Conservation (phyloP, 2,888 invertebrate species). For the Ophion obscuratus region DNA sequence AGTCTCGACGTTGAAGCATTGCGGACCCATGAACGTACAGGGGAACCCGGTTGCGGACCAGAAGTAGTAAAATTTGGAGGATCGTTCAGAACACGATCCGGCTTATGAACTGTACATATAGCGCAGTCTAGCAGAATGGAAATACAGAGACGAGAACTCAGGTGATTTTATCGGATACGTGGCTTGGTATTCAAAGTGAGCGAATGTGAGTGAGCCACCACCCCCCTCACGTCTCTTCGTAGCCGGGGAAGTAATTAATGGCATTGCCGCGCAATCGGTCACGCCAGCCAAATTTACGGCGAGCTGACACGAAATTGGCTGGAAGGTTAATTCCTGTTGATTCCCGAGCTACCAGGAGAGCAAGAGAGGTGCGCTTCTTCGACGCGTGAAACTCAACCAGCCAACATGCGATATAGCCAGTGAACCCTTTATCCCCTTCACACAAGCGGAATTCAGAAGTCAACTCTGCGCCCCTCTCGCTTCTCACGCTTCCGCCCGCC, state of each 20-base stretch:
- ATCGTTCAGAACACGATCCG: background rate
- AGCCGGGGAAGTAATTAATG: constrained; percentile 64
- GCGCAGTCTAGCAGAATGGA: too few relatives aligned
- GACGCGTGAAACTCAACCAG: constrained; percentile 63
- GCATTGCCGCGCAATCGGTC: constrained; percentile 68
- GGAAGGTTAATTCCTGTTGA: constrained; percentile 69
- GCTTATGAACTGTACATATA: constrained; percentile 7
- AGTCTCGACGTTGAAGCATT: background rate
- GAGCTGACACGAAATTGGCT: constrained; percentile 68
- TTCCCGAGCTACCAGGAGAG: constrained; percentile 52
- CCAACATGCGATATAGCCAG: constrained; percentile 56
- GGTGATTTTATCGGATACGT: constrained; percentile 53
- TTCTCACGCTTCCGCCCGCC: constrained; percentile 1
- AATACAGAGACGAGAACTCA: constrained; percentile 48
- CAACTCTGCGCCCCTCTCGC: constrained; percentile 7
- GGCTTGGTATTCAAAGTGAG: constrained; percentile 23
- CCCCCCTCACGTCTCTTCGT: constrained; percentile 17
- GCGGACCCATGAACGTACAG: background rate
- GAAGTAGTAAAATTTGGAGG: constrained; percentile 8
- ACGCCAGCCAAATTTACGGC: constrained; percentile 66
- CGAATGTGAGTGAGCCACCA: constrained; percentile 49
- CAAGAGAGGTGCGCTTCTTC: constrained; percentile 58
- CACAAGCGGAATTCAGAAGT: constrained; percentile 52
- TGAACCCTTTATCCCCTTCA: constrained; percentile 60
- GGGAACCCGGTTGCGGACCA: too few relatives aligned